phyloP scores from a whole-genome alignment of 2,113 vertebrate genomes.

The Reinhardtius hippoglossoides region DNA sequence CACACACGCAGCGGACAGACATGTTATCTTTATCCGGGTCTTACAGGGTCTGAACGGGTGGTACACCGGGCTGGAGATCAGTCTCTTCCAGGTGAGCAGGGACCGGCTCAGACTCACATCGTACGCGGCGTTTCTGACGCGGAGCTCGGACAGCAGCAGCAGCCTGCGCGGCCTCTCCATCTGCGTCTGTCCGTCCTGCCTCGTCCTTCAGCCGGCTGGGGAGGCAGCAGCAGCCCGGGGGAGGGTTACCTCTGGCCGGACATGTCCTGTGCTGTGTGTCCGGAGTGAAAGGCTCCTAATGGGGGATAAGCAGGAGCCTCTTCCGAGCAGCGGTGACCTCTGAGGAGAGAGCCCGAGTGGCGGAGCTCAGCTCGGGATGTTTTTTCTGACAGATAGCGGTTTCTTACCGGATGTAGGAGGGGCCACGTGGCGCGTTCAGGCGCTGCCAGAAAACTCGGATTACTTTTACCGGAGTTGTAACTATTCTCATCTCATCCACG shows the following conservation, averaged over 20 bases:
- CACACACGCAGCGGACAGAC: background rate
- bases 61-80: conserved; percentile 63
- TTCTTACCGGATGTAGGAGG: conserved; percentile 66
- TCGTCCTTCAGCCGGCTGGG: conserved; percentile 57
- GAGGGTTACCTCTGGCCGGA: conserved; percentile 43
- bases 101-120: conserved; percentile 71
- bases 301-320: background rate
- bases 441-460: background rate
- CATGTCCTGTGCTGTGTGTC: conserved; percentile 40
- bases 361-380: conserved; percentile 29
- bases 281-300: background rate
- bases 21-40: conserved; percentile 7
- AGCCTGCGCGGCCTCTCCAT: conserved; percentile 70
- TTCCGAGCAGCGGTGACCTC: no score
- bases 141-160: conserved; percentile 71
- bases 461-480: background rate
- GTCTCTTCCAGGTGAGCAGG: conserved; percentile 71
- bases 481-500: no score
- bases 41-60: conserved; percentile 76
- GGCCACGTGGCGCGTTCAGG: conserved; percentile 19
- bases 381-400: conserved; percentile 65
- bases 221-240: conserved; percentile 27
- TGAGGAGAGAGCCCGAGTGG: background rate
- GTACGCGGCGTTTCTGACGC: conserved; percentile 64
- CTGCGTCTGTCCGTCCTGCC: conserved; percentile 23